Percentiles rank a stretch among this genome's conserved stretches.
Conservation (phyloP, 2,888 invertebrate species). For the Caenorhabditis japonica region DNA sequence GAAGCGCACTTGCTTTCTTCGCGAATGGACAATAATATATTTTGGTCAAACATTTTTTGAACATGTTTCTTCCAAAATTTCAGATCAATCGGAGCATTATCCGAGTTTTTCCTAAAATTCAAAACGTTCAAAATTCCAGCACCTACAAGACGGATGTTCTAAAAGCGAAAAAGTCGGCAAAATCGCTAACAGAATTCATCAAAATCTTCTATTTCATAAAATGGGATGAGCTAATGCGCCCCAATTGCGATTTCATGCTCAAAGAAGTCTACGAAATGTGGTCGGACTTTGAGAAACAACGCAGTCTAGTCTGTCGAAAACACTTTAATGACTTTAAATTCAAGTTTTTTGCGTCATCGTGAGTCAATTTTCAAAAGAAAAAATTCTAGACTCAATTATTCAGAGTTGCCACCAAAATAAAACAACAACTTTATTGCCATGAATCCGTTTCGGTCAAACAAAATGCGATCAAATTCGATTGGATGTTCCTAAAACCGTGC, state of each 20-base stretch:
- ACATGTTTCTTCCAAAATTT: too few relatives aligned
- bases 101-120: too few relatives aligned
- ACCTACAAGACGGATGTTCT: neutral
- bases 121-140: too few relatives aligned
- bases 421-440: neutral
- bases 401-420: constrained; percentile 39
- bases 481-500: constrained; percentile 27
- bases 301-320: constrained; percentile 13
- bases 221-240: constrained; percentile 27
- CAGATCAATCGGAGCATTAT: too few relatives aligned
- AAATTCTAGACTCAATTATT: neutral
- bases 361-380: constrained; percentile 7
- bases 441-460: neutral
- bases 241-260: constrained; percentile 16
- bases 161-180: neutral
- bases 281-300: constrained; percentile 17
- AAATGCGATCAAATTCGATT: constrained; percentile 14
- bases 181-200: constrained; percentile 26
- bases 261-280: constrained; percentile 32
- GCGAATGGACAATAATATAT: too few relatives aligned
- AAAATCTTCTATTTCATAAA: constrained; percentile 39
- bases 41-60: too few relatives aligned
- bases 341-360: constrained; percentile 34
- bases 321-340: constrained; percentile 36
- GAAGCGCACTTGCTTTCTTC: too few relatives aligned